These are phyloP conservation scores for Tetragonisca angustula DNA, from an alignment of 2,888 invertebrate genomes.

Conservation along the genomic window DNA sequence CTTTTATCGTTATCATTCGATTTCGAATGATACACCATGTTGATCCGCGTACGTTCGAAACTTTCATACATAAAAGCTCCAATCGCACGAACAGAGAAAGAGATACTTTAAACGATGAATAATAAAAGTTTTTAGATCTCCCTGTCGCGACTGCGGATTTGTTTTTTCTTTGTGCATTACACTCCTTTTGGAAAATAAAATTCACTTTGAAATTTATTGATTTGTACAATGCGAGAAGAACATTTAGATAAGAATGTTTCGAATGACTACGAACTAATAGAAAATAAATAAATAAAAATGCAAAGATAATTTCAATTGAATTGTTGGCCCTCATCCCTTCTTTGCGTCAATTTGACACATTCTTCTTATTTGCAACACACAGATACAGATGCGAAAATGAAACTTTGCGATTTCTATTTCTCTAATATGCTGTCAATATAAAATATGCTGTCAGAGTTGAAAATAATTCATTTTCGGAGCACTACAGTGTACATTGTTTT, in stretches of 20 bases:
- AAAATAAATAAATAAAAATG: background rate
- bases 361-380: too few species aligned
- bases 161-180: background rate
- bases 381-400: too few species aligned
- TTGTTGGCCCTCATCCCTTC: background rate
- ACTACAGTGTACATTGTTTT: too few species aligned
- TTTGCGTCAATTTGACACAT: too few species aligned
- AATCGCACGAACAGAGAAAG: background rate
- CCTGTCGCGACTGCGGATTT: background rate
- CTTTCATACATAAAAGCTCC: background rate
- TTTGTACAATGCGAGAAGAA: background rate
- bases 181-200: background rate
- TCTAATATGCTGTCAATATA: too few species aligned
- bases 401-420: too few species aligned
- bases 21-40: background rate
- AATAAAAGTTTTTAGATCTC: background rate
- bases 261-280: background rate
- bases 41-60: background rate
- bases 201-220: background rate
- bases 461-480: too few species aligned
- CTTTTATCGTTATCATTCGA: background rate
- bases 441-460: too few species aligned
- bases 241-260: too few species aligned
- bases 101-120: background rate
- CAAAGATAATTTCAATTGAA: background rate